phyloP scores from a whole-genome alignment of 2,888 invertebrate species.

The Melipona beecheii region DNA sequence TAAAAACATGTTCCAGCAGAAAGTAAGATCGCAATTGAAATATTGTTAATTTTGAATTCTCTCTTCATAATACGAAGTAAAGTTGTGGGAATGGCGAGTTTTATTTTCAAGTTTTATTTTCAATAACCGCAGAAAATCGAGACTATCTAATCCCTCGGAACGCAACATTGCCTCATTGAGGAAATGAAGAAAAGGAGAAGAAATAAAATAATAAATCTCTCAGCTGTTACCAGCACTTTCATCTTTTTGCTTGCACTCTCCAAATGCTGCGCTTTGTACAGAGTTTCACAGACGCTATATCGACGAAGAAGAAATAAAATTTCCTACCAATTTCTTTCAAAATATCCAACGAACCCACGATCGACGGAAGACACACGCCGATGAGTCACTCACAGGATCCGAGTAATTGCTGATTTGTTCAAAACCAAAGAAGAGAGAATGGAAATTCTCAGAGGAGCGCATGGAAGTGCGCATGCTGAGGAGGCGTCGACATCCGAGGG shows the following conservation, averaged over 20 bases:
- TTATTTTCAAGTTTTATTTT: not conserved
- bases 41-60: too few relatives aligned
- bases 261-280: not conserved
- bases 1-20: too few relatives aligned
- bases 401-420: not conserved
- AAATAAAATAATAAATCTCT: not conserved
- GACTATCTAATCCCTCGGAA: not conserved
- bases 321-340: not conserved
- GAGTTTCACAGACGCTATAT: not conserved
- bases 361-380: not conserved
- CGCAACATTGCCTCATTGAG: not conserved
- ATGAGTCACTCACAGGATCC: not conserved
- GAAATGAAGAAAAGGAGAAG: not conserved
- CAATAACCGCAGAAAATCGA: not conserved
- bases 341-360: not conserved
- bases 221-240: not conserved
- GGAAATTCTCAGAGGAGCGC: not conserved
- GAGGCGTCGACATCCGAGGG: conserved; percentile 23
- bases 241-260: accelerated
- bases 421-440: not conserved
- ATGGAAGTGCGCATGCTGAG: not conserved
- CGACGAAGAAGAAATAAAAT: not conserved
- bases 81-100: not conserved
- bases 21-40: too few relatives aligned
- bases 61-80: not conserved